Percentiles rank a stretch among this genome's conserved stretches.
Evolutionary conservation across 2,797 vertebrate genomes (phyloP).

Genomic region (Phaenicophaeus curvirostris): DNA sequence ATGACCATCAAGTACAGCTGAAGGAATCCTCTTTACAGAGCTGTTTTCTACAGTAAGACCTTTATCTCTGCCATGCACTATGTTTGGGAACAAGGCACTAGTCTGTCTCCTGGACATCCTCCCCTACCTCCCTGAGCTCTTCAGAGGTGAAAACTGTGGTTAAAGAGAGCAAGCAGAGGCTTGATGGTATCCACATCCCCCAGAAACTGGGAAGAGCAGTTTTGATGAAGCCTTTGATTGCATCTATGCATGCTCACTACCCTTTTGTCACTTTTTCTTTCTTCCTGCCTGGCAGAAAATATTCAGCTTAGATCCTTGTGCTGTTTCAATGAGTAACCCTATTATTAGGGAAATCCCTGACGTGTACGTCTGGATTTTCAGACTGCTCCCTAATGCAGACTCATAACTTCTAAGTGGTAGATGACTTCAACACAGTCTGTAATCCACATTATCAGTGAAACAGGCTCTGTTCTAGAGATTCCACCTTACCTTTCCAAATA

Average conservation of each 20-base stretch:
- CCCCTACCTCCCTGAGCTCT: neutral
- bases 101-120: neutral
- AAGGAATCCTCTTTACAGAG: neutral
- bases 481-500: neutral
- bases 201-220: neutral
- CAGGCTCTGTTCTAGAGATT: neutral
- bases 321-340: conserved; percentile 2
- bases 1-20: neutral
- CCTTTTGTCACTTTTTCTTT: neutral
- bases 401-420: neutral
- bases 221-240: neutral
- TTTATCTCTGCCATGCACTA: neutral
- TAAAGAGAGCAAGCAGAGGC: neutral
- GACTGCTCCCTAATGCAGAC: neutral
- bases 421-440: neutral
- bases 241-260: neutral
- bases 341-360: conserved; percentile 23
- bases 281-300: neutral
- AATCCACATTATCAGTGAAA: neutral
- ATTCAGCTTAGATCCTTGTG: neutral
- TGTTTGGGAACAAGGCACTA: neutral
- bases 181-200: neutral
- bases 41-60: neutral
- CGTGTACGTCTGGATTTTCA: neutral
- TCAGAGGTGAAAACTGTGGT: neutral